These are phyloP conservation scores for Cerceris rybyensis DNA, from an alignment of 2,888 invertebrate species.

Conservation along the genomic window DNA sequence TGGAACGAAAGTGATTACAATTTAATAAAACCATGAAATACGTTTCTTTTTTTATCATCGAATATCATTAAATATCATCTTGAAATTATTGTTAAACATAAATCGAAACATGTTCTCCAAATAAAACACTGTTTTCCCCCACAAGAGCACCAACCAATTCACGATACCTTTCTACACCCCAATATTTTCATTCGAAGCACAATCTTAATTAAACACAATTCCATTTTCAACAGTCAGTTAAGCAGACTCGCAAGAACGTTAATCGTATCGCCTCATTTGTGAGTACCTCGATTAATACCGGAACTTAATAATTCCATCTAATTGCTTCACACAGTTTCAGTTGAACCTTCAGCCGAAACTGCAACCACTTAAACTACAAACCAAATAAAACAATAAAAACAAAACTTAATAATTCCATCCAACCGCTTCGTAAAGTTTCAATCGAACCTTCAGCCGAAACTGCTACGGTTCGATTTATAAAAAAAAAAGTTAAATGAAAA, in stretches of 20 bases:
- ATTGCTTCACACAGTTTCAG: not conserved
- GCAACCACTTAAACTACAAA: not conserved
- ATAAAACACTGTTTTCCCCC: slow-evolving; percentile 28
- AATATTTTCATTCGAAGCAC: not conserved
- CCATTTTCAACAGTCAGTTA: slow-evolving; percentile 20
- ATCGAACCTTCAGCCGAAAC: not conserved
- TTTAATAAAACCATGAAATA: too few species aligned
- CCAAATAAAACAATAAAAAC: not conserved
- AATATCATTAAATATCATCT: too few species aligned
- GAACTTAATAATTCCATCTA: not conserved
- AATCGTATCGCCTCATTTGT: slow-evolving; percentile 37
- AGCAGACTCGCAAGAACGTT: slow-evolving; percentile 33
- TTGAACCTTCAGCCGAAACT: slow-evolving; percentile 8
- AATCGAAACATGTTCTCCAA: slow-evolving; percentile 24
- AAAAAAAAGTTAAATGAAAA: slow-evolving; percentile 13
- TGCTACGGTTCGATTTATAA: not conserved
- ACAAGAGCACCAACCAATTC: not conserved
- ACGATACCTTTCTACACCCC: not conserved
- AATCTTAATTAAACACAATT: not conserved
- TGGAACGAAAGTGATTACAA: too few species aligned
- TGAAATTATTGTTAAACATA: not conserved
- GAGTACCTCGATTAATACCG: slow-evolving; percentile 8
- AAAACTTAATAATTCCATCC: not conserved
- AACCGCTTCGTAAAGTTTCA: not conserved
- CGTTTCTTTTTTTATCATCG: too few species aligned